Evolutionary conservation across 2,113 vertebrate genomes (phyloP), one percentile per base, ranked within the genome.

Genomic region (Thunnus maccoyii): DNA sequence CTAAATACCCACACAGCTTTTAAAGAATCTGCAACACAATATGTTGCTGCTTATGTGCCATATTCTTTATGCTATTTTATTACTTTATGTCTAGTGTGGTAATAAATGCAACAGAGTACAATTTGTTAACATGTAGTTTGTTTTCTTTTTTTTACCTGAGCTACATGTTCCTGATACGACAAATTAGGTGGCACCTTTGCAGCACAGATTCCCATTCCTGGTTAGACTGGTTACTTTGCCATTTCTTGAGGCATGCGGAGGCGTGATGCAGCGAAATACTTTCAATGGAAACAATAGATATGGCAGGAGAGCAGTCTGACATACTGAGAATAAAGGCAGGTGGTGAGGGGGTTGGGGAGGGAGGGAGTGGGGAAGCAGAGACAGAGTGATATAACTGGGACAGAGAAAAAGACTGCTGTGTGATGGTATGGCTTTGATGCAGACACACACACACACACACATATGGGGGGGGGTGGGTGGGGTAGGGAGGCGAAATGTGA

Each of bases 351-450:
- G 70, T 47, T 55, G 47, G 61, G 66, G 30, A 22, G 20, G 12
- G 56, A 57, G 48, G 56, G 41, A 60, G 55, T 77, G 68, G 46
- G 81, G 71, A 80, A 70, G 70, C 48, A 84, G 54, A 78, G 78
- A 78, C 44, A 10, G 78, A 86, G 80, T 89, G 80, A 87, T 75
- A 71, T 72, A 86, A 89, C 84, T 81, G 69, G 86, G 80, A 90
- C 75, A 86, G 71, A 68, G 47, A 72, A 80, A 68, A 85, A 77
- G 62, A 78, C 66, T 60, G 64, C 58, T 74, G 66, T 75, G 80
- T 80, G 87, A 78, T 64, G 61, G 54, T 65, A 15, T 25, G 55
- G 76, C 81, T 88, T 88, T 88, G 85, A 82, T 82, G 41, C 63
- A 63, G 15, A 47, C 65, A 68, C 15, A 30, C 54, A 50, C 60